Evolutionary conservation across 2,113 vertebrate species (phyloP).

Genomic region (Cyrtonyx montezumae): DNA sequence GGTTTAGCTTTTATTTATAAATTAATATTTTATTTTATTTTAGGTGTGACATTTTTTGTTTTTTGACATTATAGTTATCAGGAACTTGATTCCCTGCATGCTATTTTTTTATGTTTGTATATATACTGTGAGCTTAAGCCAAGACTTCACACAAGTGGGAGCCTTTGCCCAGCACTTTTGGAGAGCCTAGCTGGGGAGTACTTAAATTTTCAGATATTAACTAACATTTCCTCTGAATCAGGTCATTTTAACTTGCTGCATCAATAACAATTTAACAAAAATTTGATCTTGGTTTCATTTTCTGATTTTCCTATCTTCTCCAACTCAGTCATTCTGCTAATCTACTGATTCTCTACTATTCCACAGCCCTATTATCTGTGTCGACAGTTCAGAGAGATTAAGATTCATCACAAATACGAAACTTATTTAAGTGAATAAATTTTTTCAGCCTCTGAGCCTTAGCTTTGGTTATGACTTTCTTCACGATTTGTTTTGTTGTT

Average conservation of each 20-base stretch:
- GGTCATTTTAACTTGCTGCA: not conserved
- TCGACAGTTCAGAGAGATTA: not conserved
- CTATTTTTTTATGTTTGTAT: not conserved
- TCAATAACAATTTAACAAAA: not conserved
- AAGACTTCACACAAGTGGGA: not conserved
- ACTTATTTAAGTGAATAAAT: not conserved
- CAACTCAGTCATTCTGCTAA: not conserved
- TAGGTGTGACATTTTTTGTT: not conserved
- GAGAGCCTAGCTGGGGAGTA: fast-evolving
- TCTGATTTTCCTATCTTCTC: not conserved
- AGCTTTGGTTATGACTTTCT: not conserved
- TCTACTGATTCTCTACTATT: not conserved
- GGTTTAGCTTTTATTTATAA: not conserved
- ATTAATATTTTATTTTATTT: not conserved
- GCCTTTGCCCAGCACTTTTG: not conserved
- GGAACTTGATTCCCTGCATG: not conserved
- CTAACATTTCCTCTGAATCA: not conserved
- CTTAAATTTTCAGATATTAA: not conserved
- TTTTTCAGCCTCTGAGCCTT: not conserved
- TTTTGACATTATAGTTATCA: not conserved
- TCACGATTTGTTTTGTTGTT: not conserved
- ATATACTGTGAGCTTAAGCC: not conserved
- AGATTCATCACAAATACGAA: not conserved
- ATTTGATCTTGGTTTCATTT: not conserved
- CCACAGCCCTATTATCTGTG: not conserved